These are phyloP conservation scores for Girardia tigrina DNA, from an alignment of 2,888 invertebrate genomes.

Conservation along the genomic window DNA sequence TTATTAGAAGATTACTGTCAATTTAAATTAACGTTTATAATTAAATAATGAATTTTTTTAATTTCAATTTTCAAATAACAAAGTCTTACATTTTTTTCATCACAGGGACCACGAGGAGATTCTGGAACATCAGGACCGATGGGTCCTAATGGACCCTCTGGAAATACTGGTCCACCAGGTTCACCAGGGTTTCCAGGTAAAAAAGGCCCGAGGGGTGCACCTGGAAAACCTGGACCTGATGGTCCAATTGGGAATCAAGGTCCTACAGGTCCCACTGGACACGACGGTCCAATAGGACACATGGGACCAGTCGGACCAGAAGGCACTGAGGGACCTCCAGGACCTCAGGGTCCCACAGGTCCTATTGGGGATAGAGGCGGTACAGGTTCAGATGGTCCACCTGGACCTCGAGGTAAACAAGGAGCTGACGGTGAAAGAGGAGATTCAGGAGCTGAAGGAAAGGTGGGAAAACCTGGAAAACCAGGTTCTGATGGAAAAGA, in stretches of 20 bases:
- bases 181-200: not conserved
- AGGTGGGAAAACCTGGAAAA: not conserved
- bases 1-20: no score
- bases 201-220: conserved; percentile 29
- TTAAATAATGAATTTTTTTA: no score
- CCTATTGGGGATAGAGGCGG: not conserved
- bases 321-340: conserved; percentile 25
- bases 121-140: not conserved
- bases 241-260: conserved; percentile 25
- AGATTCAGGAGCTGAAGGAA: conserved; percentile 18
- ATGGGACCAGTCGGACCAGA: conserved; percentile 31
- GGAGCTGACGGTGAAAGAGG: conserved; percentile 39
- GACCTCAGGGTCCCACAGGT: conserved; percentile 34
- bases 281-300: not conserved
- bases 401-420: conserved; percentile 20
- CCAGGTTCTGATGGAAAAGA: conserved; percentile 4
- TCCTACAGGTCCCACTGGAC: not conserved
- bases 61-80: no score
- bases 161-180: not conserved
- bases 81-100: no score
- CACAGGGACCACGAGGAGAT: not conserved
- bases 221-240: conserved; percentile 1
- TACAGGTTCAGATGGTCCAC: not conserved
- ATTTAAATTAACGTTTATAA: no score
- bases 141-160: not conserved